Conservation (phyloP, 2,797 vertebrate species). For the Podargus strigoides region DNA sequence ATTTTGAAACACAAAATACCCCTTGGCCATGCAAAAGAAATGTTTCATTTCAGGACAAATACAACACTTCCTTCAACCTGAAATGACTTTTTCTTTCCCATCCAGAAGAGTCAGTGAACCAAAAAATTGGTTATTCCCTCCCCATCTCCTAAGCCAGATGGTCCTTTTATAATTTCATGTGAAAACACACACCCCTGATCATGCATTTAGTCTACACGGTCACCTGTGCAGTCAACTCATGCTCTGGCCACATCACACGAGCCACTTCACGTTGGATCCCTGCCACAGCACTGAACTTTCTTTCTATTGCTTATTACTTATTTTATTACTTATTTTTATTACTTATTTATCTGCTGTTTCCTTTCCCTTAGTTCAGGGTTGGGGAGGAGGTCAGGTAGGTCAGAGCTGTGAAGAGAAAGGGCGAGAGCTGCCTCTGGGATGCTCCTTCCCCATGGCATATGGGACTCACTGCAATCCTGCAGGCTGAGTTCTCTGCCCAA, state of each 20-base stretch:
- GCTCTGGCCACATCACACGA: neutral
- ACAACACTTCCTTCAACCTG: neutral
- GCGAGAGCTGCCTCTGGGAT: neutral
- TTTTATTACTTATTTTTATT: no score
- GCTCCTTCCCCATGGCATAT: accelerated
- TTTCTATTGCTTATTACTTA: no score
- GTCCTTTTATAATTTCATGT: neutral
- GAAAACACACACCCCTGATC: neutral
- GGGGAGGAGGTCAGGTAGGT: neutral
- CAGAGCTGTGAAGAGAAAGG: neutral
- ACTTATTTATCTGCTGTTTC: neutral
- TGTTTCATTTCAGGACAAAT: neutral
- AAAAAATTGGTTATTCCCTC: neutral
- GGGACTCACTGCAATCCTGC: accelerated
- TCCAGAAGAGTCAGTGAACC: neutral
- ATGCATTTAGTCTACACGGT: neutral
- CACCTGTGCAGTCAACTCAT: accelerated
- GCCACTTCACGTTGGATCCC: neutral
- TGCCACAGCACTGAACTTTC: neutral
- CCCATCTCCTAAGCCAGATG: neutral
- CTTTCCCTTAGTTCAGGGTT: neutral
- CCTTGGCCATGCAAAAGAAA: neutral
- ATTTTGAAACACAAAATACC: neutral
- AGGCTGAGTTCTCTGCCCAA: no score
- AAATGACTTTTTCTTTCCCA: neutral